These are phyloP conservation scores for Bursaphelenchus mucronatus DNA, from an alignment of 1,140 invertebrate genomes.

Conservation along the genomic window DNA sequence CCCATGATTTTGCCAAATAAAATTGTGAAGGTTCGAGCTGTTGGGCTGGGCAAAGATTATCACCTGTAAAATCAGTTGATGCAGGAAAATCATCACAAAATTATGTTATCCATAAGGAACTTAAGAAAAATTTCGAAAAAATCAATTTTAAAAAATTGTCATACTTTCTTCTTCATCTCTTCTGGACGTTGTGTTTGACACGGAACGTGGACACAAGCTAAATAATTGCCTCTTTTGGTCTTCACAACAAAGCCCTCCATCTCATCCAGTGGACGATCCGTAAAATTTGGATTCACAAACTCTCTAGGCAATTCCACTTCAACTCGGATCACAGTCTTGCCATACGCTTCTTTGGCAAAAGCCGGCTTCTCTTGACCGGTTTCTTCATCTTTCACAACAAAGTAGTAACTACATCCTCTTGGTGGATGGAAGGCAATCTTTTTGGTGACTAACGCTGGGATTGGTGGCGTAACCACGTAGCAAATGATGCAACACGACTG, in stretches of 20 bases:
- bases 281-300: background rate
- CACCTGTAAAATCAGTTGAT: constrained; percentile 20
- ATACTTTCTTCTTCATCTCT: too few relatives aligned
- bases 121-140: background rate
- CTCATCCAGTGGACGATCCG: background rate
- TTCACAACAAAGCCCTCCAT: constrained; percentile 20
- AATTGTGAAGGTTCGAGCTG: constrained; percentile 18
- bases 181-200: constrained; percentile 4
- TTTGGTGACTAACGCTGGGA: constrained; percentile 15
- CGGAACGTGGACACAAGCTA: constrained; percentile 12
- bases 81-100: background rate
- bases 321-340: constrained; percentile 20
- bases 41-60: constrained; percentile 26
- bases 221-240: constrained; percentile 20
- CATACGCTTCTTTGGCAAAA: background rate
- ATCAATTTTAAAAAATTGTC: too few relatives aligned
- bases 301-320: background rate
- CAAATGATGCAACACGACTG: constrained; percentile 23
- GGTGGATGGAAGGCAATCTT: constrained; percentile 31
- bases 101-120: background rate
- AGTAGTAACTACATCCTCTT: constrained; percentile 14
- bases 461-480: constrained; percentile 27
- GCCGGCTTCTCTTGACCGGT: constrained; percentile 13
- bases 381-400: background rate
- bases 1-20: constrained; percentile 5